Conservation (phyloP, 1,140 invertebrate species). For the Anastrepha ludens region DNA sequence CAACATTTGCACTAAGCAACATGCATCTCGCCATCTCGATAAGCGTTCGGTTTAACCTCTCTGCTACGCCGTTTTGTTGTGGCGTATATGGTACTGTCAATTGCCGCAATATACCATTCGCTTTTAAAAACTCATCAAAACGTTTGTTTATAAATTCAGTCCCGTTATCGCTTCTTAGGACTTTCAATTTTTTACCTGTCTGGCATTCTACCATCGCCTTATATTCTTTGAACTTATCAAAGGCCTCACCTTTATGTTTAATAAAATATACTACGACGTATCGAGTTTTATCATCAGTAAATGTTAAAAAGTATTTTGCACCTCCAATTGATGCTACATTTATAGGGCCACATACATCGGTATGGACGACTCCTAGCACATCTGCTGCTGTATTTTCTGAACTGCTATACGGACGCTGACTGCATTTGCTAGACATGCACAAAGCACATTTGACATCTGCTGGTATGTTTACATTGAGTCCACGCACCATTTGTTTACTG, state of each 20-base stretch:
- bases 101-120: constrained; percentile 57
- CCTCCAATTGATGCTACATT: constrained; percentile 63
- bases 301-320: constrained; percentile 68
- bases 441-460: background rate
- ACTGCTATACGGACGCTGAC: background rate
- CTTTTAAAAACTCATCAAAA: constrained; percentile 60
- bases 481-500: background rate
- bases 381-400: constrained; percentile 54
- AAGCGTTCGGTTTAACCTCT: constrained; percentile 62
- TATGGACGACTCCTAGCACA: constrained; percentile 61
- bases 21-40: constrained; percentile 62
- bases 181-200: constrained; percentile 62
- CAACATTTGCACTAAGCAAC: constrained; percentile 65
- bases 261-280: constrained; percentile 68
- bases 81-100: constrained; percentile 65
- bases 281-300: constrained; percentile 72
- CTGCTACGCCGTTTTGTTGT: constrained; percentile 70
- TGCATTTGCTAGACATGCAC: background rate
- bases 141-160: constrained; percentile 64
- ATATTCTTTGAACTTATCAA: constrained; percentile 50
- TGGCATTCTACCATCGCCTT: constrained; percentile 59
- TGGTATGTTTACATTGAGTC: background rate
- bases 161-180: constrained; percentile 67
- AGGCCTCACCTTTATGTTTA: constrained; percentile 60
- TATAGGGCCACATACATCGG: constrained; percentile 70